Base-by-base conservation (phyloP, 2,113 vertebrate species). In the Oenanthe melanoleuca region DNA sequence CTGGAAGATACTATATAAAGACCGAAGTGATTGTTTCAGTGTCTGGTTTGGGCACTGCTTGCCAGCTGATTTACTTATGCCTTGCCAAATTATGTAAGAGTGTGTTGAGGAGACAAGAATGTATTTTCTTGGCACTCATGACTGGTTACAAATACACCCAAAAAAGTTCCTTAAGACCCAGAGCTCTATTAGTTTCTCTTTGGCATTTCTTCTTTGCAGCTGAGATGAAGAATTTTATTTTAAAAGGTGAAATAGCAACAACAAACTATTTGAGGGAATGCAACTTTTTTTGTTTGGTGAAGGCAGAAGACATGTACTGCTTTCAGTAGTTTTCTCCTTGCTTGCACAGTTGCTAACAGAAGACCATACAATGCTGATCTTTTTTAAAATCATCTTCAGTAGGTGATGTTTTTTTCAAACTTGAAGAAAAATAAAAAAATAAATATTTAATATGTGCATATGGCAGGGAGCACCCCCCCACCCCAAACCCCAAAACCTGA, bases 21-120 rank as follows among this genome's bases (percentile, higher is more conserved):
- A 67, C 70, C 33, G 49, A 81, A 92, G 49, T 7, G 37, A 81
- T 57, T 65, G 63, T 82, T 95, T 89, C 80, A 74, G 57, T 42
- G 73, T 89, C 83, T 92, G 9, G 3, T 84, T 89, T 1, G 0
- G 53, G 45, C 53, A 80, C 57, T 80, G 86, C 61, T 91, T 38
- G 37, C 78, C 87, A 89, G 89, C 73, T 95, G 91, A 93, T 80
- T 93, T 72, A 55, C 63, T 91, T 49, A 18, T 5, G 37, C 10
- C 45, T 53, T 16, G 70, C 84, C 73, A 91, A 87, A 77, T 95
- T 82, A 65, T 22, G 2, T 59, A 86, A 81, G 28, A 42, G 21
- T 5, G 2, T 29, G 26, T 8, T 81, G 61, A 85, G 64, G 28
- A 61, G 28, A 66, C 12, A 37, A n/a, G 29, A 70, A 42, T 14